phyloP scores from a whole-genome alignment of 2,113 vertebrate genomes.

The Bambusicola thoracicus region DNA sequence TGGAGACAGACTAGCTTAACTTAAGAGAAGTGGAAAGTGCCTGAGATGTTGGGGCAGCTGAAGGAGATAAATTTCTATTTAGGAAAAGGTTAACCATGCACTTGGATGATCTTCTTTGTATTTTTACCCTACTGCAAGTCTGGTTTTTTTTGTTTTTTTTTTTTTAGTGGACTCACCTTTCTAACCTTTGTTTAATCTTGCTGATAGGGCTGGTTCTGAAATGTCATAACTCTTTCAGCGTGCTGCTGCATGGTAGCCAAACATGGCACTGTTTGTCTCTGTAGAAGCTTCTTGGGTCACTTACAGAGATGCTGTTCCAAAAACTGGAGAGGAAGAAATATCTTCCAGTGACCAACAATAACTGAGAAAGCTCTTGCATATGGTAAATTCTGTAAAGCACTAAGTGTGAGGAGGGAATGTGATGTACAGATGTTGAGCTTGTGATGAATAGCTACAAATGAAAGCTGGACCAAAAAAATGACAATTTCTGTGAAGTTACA shows the following conservation, averaged over 20 bases:
- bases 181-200: background rate
- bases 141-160: background rate
- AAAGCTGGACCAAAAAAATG: background rate
- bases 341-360: background rate
- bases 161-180: background rate
- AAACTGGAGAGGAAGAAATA: background rate
- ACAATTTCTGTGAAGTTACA: background rate
- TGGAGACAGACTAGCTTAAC: background rate
- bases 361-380: background rate
- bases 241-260: background rate
- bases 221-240: background rate
- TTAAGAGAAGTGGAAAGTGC: background rate
- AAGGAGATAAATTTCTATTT: background rate
- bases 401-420: background rate
- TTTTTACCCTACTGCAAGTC: background rate
- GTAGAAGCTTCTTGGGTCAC: background rate
- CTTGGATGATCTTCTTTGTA: background rate
- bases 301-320: background rate
- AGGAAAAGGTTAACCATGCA: background rate
- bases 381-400: constrained; percentile 1
- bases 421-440: background rate
- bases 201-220: background rate
- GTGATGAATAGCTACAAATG: background rate
- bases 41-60: background rate
- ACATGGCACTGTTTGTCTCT: background rate